These are phyloP conservation scores for Champsocephalus esox DNA, from an alignment of 2,797 vertebrate genomes.

Conservation along the genomic window DNA sequence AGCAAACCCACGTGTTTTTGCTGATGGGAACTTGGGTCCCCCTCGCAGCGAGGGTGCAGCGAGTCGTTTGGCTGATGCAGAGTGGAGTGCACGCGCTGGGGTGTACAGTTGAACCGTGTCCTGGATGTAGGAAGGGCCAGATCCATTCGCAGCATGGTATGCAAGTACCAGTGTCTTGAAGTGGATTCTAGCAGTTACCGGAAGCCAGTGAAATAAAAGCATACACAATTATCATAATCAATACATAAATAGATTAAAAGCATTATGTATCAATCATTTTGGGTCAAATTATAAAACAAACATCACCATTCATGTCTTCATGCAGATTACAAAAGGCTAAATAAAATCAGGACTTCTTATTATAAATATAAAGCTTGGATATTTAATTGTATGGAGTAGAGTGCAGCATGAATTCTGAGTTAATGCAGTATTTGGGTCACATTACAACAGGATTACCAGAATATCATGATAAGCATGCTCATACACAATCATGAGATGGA, in stretches of 20 bases:
- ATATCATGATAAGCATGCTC: slow-evolving; percentile 26
- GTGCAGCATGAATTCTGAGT: background rate
- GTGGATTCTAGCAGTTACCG: too few species aligned
- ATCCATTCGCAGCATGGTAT: too few species aligned
- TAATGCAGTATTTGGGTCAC: slow-evolving; percentile 38
- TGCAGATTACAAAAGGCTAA: background rate
- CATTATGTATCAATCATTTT: background rate
- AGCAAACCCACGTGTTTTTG: too few species aligned
- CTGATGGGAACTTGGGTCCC: too few species aligned
- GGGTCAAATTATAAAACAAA: background rate
- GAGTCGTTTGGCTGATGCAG: too few species aligned
- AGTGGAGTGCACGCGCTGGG: too few species aligned
- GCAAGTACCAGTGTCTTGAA: too few species aligned
- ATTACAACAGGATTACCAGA: slow-evolving; percentile 40
- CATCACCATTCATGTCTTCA: background rate
- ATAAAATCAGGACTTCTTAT: background rate
- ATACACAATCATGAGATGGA: slow-evolving; percentile 12
- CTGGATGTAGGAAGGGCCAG: too few species aligned
- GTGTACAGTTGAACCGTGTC: too few species aligned
- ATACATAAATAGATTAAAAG: background rate
- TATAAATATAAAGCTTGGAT: background rate
- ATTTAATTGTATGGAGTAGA: background rate
- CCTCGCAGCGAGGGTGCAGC: too few species aligned
- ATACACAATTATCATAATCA: background rate
- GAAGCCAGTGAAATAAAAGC: background rate